Base-by-base conservation (phyloP, 2,888 invertebrate species). In the Syrphus vitripennis region DNA sequence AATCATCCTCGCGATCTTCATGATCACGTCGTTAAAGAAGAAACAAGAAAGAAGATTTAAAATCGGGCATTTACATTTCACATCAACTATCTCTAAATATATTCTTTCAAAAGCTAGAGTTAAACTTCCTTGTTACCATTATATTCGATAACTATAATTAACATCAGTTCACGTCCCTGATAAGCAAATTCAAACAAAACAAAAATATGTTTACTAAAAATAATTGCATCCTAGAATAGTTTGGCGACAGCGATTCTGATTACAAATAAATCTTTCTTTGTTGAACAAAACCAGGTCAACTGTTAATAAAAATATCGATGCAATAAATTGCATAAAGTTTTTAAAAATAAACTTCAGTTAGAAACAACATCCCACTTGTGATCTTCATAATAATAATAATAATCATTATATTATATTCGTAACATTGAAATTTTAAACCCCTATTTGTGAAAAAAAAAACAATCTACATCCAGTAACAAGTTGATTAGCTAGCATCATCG, bases 401-500 rank as follows among this genome's bases (percentile, higher is more conserved):
- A 53, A 4, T 21, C 16, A 40, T n/a, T 40, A 4, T 12, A n/a
- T 19, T 42, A 24, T 16, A 24, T 57, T 24, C 63, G 9, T 37
- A 45, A 24, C 55, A 45, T 34, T 78, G 83, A 78, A 67, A 72
- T 40, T 69, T 34, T 34, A 79, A 57, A 55, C 83, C 53, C 6
- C n/a, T 37, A 6, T 37, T 57, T 26, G n/a, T 48, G 3, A 21
- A 10, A 0, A 45, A n/a, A n/a, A n/a, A n/a, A n/a, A n/a, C n/a
- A n/a, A n/a, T n/a, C n/a, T n/a, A 19, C 12, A 21, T 24, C 0
- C 6, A 24, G 14, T 14, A 21, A 2, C 21, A 50, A 0, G 14
- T 14, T 50, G 70, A 74, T 59, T 26, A 50, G 24, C n/a, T 55
- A 67, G 69, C 74, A 79, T 74, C 57, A 67, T 55, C 63, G 83